Evolutionary conservation across 1,140 invertebrate genomes (phyloP).

Genomic region (Bradynema listronoti): DNA sequence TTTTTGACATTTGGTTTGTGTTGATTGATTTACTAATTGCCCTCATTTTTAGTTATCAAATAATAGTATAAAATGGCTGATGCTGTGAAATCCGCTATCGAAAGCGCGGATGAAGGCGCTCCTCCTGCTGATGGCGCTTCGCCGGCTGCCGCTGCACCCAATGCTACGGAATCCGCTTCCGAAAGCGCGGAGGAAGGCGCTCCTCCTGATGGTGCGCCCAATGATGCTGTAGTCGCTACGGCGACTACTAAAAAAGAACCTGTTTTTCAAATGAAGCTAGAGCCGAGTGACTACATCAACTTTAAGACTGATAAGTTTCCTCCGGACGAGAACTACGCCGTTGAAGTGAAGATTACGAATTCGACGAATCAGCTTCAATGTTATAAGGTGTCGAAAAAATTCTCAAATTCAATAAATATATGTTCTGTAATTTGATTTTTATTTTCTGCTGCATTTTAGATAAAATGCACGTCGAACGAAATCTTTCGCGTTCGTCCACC

Average conservation of each 20-base stretch:
- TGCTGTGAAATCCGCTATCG: too few species aligned
- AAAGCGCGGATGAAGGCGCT: neutral
- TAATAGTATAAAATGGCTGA: too few species aligned
- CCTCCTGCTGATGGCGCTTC: neutral
- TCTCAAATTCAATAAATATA: neutral
- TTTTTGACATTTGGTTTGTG: too few species aligned
- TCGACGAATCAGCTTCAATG: constrained; percentile 28
- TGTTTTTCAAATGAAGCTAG: constrained; percentile 35
- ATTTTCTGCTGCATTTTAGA: constrained; percentile 9
- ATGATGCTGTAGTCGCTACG: constrained; percentile 18
- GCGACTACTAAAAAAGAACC: constrained; percentile 27
- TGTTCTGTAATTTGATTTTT: neutral
- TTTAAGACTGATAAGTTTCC: constrained; percentile 28
- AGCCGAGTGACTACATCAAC: constrained; percentile 20
- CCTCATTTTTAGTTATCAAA: too few species aligned
- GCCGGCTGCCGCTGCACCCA: constrained; percentile 3
- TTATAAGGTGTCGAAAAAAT: constrained; percentile 26
- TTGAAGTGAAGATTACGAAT: constrained; percentile 34
- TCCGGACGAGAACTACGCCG: neutral
- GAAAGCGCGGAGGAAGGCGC: neutral
- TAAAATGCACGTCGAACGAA: constrained; percentile 45
- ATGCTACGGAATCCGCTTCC: neutral
- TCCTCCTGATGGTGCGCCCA: constrained; percentile 2
- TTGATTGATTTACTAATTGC: too few species aligned
- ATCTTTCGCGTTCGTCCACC: constrained; percentile 43